Evolutionary conservation across 2,113 vertebrate species (phyloP).

Genomic region (Origma solitaria): DNA sequence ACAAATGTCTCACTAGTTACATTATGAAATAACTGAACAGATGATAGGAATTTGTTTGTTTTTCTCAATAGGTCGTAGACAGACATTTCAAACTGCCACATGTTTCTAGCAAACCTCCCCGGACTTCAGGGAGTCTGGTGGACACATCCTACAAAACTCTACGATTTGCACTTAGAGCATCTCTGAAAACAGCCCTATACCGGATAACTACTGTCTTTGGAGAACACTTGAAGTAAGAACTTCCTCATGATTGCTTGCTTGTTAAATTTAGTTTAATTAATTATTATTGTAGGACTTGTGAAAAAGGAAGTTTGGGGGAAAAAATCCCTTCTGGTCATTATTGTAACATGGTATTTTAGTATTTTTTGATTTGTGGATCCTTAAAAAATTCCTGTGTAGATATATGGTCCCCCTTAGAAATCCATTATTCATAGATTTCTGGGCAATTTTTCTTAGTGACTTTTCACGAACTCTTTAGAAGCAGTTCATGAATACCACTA

Average conservation of each 20-base stretch:
- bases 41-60: neutral
- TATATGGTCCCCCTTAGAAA: neutral
- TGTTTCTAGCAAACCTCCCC: constrained; percentile 88
- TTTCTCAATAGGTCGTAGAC: constrained; percentile 84
- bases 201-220: constrained; percentile 91
- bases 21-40: neutral
- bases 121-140: constrained; percentile 76
- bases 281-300: neutral
- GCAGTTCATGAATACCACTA: neutral
- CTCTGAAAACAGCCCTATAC: constrained; percentile 93
- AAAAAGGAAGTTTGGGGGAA: neutral
- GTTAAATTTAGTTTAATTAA: neutral
- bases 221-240: constrained; percentile 88
- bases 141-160: constrained; percentile 90
- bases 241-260: neutral
- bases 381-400: neutral
- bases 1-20: neutral
- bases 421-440: neutral
- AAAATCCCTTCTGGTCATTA: neutral
- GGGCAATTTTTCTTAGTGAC: neutral
- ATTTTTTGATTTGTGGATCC: neutral
- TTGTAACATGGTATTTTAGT: neutral
- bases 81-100: constrained; percentile 98
- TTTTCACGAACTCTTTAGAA: neutral
- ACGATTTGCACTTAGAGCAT: constrained; percentile 89